Base-by-base conservation (phyloP, 1,140 invertebrate species). In the Heliconius eleuchia region DNA sequence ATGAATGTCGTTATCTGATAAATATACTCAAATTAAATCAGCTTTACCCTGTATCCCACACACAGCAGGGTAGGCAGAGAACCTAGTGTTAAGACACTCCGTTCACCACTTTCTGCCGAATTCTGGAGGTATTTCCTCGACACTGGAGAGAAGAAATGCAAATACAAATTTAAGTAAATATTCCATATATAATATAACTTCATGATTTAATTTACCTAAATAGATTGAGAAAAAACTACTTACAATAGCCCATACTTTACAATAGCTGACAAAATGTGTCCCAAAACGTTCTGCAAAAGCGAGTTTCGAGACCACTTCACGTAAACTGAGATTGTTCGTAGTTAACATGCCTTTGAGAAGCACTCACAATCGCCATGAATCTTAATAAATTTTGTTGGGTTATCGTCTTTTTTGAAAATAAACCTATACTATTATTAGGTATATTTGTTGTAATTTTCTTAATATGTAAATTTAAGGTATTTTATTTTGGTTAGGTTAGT, bases 271-370 rank as follows among this genome's bases (percentile, higher is more conserved):
- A 34, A 57, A 70, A 72, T 30, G 57, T 71, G 75, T 60, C 27
- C 66, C 57, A 74, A 75, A 60, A 75, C 23, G 60, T 66, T 66
- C 27, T 27, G 73, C 52, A 81, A n/a, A 79, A 72, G 52, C 23
- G 46, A 76, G 73, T 78, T 78, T 77, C 77, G 73, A 74, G 78
- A 79, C 76, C 77, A 82, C 77, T 77, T 52, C 76, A 79, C 76
- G 71, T 82, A 71, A 82, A 73, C 66, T 27, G 74, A 82, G 71
- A 82, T 79, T 82, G 77, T 46, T 74, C 71, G 57, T 70, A 50
- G 74, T 77, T 76, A 74, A 57, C 57, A 76, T 52, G 75, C 66
- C n/a, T 79, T 79, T 37, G 71, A 74, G 50, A 52, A 79, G 71
- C 71, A 73, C 74, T 79, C 66, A 66, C 71, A 55, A 60, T 71